phyloP scores from a whole-genome alignment of 2,888 invertebrate genomes.

The Himalopsyche anomala region DNA sequence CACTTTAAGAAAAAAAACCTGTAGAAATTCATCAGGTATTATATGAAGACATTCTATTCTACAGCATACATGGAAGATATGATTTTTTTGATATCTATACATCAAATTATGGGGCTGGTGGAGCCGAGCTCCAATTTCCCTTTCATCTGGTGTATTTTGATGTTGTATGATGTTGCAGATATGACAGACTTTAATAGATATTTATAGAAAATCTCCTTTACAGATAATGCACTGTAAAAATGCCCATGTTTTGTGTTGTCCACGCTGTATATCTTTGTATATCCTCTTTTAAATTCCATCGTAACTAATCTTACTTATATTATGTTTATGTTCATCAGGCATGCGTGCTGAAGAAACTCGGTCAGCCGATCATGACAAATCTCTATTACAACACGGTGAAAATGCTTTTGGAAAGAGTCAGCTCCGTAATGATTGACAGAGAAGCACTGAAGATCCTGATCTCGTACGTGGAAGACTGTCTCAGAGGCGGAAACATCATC shows the following conservation, averaged over 20 bases:
- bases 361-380: conserved; percentile 96
- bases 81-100: too few relatives aligned
- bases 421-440: conserved; percentile 97
- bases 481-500: conserved; percentile 82
- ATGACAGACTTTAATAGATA: too few relatives aligned
- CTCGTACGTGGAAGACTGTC: conserved; percentile 82
- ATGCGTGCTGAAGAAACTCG: conserved; percentile 92
- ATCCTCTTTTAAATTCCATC: conserved; percentile 49
- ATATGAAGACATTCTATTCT: too few relatives aligned
- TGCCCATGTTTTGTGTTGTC: neutral
- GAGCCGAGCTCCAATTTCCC: too few relatives aligned
- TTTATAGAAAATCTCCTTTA: too few relatives aligned
- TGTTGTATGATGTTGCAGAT: too few relatives aligned
- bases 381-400: conserved; percentile 97
- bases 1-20: too few relatives aligned
- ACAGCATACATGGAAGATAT: too few relatives aligned
- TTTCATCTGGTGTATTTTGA: too few relatives aligned
- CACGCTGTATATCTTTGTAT: neutral
- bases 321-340: conserved; percentile 74
- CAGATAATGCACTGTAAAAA: neutral
- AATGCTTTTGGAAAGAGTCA: conserved; percentile 94
- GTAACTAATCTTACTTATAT: conserved; percentile 28
- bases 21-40: too few relatives aligned
- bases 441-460: conserved; percentile 87
- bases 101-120: too few relatives aligned